These are phyloP conservation scores for Micromys minutus DNA, from an alignment of 2,113 vertebrate genomes.

Conservation along the genomic window DNA sequence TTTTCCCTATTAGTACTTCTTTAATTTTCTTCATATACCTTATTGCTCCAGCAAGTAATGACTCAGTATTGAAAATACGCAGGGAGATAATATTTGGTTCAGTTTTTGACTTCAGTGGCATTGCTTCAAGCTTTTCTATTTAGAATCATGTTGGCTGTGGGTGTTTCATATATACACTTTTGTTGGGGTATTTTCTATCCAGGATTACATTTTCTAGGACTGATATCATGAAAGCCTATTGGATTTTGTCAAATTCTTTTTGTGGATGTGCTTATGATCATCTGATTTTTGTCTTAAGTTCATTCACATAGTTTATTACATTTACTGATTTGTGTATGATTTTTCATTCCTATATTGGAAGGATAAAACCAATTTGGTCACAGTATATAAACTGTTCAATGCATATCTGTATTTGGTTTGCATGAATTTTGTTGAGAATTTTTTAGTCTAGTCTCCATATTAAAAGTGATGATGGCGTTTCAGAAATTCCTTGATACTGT, in stretches of 20 bases:
- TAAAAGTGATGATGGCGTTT: neutral
- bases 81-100: neutral
- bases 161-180: neutral
- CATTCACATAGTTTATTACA: neutral
- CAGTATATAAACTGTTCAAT: neutral
- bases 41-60: neutral
- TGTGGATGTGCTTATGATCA: neutral
- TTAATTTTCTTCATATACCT: neutral
- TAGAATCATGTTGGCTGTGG: no score
- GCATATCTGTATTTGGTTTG: neutral
- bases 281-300: neutral
- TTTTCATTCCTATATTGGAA: neutral
- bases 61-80: neutral
- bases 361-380: neutral
- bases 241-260: neutral
- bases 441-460: neutral
- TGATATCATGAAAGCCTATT: neutral
- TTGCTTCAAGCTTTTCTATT: neutral
- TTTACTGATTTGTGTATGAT: no score
- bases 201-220: neutral
- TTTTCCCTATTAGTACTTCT: neutral
- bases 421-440: neutral
- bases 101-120: neutral
- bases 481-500: neutral
- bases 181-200: neutral